phyloP scores from a whole-genome alignment of 2,797 vertebrate species.

The Acropternis orthonyx region DNA sequence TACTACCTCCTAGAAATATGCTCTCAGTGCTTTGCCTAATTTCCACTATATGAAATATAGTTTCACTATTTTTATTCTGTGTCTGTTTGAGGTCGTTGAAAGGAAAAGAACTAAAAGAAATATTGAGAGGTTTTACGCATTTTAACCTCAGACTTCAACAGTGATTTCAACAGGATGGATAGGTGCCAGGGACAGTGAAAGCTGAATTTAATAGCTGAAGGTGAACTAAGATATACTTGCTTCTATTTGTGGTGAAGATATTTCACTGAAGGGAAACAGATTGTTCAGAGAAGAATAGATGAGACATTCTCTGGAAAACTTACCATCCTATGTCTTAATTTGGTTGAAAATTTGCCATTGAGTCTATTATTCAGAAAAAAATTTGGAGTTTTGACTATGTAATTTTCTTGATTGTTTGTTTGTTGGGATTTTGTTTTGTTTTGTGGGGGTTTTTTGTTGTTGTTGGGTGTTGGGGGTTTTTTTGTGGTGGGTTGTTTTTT shows the following conservation, averaged over 20 bases:
- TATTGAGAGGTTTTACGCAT: not conserved
- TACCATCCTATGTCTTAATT: not conserved
- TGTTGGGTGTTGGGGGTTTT: too few species aligned
- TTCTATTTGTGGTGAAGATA: not conserved
- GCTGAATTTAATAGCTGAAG: not conserved
- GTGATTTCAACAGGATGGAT: not conserved
- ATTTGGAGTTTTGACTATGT: not conserved
- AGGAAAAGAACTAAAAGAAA: not conserved
- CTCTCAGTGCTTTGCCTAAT: slow-evolving; percentile 6
- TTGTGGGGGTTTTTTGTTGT: too few species aligned
- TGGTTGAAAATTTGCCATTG: not conserved
- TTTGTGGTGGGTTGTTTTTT: not conserved
- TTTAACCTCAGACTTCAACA: not conserved
- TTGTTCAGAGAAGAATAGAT: not conserved
- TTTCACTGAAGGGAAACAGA: not conserved
- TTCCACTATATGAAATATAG: not conserved
- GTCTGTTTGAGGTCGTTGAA: not conserved
- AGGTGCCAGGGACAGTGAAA: not conserved
- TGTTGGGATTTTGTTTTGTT: too few species aligned
- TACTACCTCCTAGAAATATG: slow-evolving; percentile 8
- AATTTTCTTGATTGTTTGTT: not conserved
- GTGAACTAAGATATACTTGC: not conserved
- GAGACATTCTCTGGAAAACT: not conserved
- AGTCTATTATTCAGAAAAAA: not conserved
- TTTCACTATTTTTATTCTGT: not conserved